Base-by-base conservation (phyloP, 2,888 invertebrate genomes). In the Drosophila kokeensis region DNA sequence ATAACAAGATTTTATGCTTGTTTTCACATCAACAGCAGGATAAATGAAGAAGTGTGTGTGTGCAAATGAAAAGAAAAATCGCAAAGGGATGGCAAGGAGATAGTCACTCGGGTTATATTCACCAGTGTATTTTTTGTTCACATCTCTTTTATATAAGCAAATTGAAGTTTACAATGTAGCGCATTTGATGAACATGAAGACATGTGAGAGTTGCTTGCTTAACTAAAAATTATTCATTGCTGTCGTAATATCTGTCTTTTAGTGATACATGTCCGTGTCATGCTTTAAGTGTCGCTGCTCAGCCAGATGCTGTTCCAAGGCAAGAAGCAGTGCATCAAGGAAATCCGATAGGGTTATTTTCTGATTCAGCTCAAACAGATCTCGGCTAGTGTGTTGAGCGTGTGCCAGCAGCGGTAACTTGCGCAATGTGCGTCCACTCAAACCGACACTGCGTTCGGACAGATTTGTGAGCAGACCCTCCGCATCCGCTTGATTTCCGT, bases 371-470 rank as follows among this genome's bases (percentile, higher is more conserved):
- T 85, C 87, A 52, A 89, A 87, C 0, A 69, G 11, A 45, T 87
- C 79, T 8, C 64, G 74, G 21, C 67, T 79, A 4, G 89, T 81
- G 27, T 90, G 93, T 24, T 83, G 81, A 8, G 96, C 95, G 83
- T 96, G 95, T n/a, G 98, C 97, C 76, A 99, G 93, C 91, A 99
- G 97, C 0, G 99, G 98, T 78, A 99, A 94, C 93, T 98, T 98
- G 50, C 98, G 95, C 73, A 99, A 94, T 10, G 96, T 95, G 70
- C 98, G 94, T 0, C 98, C 99, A 93, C 98, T 98, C 54, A 98
- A 90, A 10, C 96, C 96, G 40, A 94, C 88, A 92, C 96, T 96
- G 77, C 93, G 85, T 49, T 93, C 89, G 38, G 94, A 93, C 40
- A 95, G 92, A 58, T 94, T 92, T 48, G 94, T 84, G 1, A 96